Evolutionary conservation across 2,797 vertebrate genomes (phyloP).

Genomic region (Carcharodon carcharias): DNA sequence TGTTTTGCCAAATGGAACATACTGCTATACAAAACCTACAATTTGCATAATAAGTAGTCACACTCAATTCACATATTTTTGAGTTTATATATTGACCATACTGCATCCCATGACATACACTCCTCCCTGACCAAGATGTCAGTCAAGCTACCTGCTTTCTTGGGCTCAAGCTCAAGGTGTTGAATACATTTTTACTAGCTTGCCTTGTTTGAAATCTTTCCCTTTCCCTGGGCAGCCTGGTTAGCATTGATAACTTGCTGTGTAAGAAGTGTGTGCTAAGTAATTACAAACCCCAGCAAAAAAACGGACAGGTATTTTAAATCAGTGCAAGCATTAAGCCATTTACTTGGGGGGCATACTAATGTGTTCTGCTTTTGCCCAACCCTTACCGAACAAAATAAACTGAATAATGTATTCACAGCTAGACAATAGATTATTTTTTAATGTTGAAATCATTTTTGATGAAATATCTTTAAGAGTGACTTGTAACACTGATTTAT

Average conservation of each 20-base stretch:
- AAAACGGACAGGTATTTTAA: background rate
- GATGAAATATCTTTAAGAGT: background rate
- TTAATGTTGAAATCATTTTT: background rate
- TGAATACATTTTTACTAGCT: background rate
- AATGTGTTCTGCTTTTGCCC: background rate
- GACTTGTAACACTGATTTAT: background rate
- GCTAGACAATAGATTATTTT: background rate
- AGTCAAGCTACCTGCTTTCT: background rate
- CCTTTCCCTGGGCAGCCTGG: background rate
- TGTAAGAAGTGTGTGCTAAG: background rate
- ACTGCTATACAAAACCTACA: background rate
- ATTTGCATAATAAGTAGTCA: background rate
- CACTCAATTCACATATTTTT: background rate
- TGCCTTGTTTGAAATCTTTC: background rate
- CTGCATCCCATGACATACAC: background rate
- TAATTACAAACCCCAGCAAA: background rate
- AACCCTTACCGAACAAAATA: background rate
- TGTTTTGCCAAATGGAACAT: background rate
- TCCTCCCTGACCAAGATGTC: background rate
- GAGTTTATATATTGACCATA: background rate
- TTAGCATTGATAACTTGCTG: background rate
- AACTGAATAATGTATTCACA: background rate
- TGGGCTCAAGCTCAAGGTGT: background rate
- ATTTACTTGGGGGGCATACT: background rate
- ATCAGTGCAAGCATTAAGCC: background rate